Evolutionary conservation across 1,140 invertebrate genomes (phyloP), one percentile per base, ranked within the genome.

Genomic region (Aphelinus certus): DNA sequence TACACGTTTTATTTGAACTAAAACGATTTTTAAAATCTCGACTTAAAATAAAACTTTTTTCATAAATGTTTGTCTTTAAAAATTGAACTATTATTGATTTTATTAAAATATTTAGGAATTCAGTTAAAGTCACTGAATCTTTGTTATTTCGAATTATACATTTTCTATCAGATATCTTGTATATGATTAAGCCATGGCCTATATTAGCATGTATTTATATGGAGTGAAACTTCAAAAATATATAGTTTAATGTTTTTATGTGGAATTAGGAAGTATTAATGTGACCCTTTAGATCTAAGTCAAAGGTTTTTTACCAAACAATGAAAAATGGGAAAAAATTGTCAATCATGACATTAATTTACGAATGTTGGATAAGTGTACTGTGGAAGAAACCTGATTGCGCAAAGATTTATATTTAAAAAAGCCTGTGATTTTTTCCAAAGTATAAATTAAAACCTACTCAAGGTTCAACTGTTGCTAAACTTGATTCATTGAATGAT

Each of bases 181-280:
- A 48, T 77, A 79, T 79, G 73, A 79, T 26, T 63, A 82, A 78
- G 70, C 73, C 79, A 81, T 83, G 82, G 83, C 83, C 82, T 83
- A 83, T 46, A 79, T 78, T 83, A 83, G 79, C 78, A 77, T 82
- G 78, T 80, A 82, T 82, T 76, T 75, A 76, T 81, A 68, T 49
- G 6, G 63, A 75, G n/a, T 68, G 77, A 74, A 78, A 68, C 64
- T 66, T 63, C 66, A 69, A 68, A 66, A 73, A 63, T 73, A 68
- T 72, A 78, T 58, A 71, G 45, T 57, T 70, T 70, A 68, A 75
- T 7, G 42, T 79, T 49, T 78, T 73, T 74, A 75, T 77, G 71
- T 79, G 61, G 63, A 78, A 78, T 62, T 56, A 70, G 61, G 26
- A 47, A 49, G 45, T 64, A 73, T 51, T 65, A 57, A 61, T 70